Evolutionary conservation across 2,888 invertebrate genomes (phyloP), one percentile per base, ranked within the genome.

Genomic region (Erebia epiphron): DNA sequence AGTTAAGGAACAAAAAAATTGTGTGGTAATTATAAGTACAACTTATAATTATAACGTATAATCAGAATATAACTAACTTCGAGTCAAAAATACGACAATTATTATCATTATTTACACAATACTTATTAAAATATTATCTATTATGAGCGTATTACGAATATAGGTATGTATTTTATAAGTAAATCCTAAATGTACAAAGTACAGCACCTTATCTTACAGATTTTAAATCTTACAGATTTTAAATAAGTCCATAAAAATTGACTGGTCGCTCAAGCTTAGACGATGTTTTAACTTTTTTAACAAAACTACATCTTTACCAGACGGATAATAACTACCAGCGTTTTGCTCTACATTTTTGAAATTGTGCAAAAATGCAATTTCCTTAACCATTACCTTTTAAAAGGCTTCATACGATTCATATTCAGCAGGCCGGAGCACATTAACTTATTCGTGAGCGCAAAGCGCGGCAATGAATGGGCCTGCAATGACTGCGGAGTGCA

Each of bases 331-430:
- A 71, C 67, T 69, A 68, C 70, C 10, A 50, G 46, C 64, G 69
- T 70, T 77, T 73, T 73, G 71, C 70, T 75, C 70, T 74, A 75
- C 76, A 73, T 74, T 83, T 82, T 82, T 80, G 78, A 81, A 86
- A 85, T 85, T 78, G 80, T 83, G 84, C 86, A 84, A 87, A 87
- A 87, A 84, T 83, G 82, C 84, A 85, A 88, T 88, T 86, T 86
- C 80, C 80, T 80, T 78, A 78, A 78, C 77, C 77, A 80, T 80
- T 76, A 79, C 79, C 77, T 79, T 80, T 81, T 83, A 83, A 88
- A 89, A 84, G 82, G 85, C 81, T 81, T 81, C 78, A 79, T 77
- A 77, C 80, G 79, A 84, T 86, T 88, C 81, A 82, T 83, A 89
- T 90, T 87, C 88, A 85, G 79, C 75, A 79, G 58, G 57, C 56